Percentiles rank a stretch among this genome's conserved stretches.
phyloP scores from a whole-genome alignment of 1,140 invertebrate genomes.

The Hestina assimilis region DNA sequence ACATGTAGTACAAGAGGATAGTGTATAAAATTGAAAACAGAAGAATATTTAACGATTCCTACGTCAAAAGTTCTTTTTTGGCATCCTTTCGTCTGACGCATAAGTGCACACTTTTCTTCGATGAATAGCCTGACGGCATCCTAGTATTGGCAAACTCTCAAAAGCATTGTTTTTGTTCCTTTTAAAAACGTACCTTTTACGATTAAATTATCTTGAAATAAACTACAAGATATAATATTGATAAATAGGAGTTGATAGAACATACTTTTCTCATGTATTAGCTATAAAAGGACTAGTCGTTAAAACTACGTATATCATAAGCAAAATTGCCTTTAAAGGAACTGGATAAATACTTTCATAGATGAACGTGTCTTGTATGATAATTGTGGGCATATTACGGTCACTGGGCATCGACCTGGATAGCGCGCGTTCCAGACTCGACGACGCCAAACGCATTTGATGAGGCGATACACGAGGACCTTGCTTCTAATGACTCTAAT shows the following conservation, averaged over 20 bases:
- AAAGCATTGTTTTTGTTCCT: slow-evolving; percentile 14
- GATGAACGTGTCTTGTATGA: slow-evolving; percentile 25
- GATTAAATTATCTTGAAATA: no score
- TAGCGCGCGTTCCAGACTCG: slow-evolving; percentile 43
- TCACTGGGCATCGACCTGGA: slow-evolving; percentile 45
- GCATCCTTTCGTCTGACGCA: slow-evolving; percentile 26
- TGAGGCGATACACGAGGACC: slow-evolving; percentile 20
- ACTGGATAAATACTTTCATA: slow-evolving; percentile 12
- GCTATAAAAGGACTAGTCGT: not conserved
- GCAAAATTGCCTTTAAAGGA: slow-evolving; percentile 5
- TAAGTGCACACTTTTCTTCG: slow-evolving; percentile 13
- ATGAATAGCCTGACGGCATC: slow-evolving; percentile 22
- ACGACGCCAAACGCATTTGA: slow-evolving; percentile 45
- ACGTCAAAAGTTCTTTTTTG: slow-evolving; percentile 14
- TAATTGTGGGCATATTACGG: slow-evolving; percentile 28
- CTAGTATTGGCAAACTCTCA: slow-evolving; percentile 30
- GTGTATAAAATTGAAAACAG: not conserved
- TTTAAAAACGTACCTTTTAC: not conserved
- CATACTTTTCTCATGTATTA: not conserved
- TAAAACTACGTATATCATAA: not conserved
- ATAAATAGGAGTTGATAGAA: not conserved
- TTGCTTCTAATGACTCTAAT: slow-evolving; percentile 14
- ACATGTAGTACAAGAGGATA: slow-evolving; percentile 1
- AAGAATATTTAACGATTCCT: not conserved
- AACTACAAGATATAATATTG: no score